These are phyloP conservation scores for Ennomos erosarius DNA, from an alignment of 2,888 invertebrate genomes.

Conservation along the genomic window DNA sequence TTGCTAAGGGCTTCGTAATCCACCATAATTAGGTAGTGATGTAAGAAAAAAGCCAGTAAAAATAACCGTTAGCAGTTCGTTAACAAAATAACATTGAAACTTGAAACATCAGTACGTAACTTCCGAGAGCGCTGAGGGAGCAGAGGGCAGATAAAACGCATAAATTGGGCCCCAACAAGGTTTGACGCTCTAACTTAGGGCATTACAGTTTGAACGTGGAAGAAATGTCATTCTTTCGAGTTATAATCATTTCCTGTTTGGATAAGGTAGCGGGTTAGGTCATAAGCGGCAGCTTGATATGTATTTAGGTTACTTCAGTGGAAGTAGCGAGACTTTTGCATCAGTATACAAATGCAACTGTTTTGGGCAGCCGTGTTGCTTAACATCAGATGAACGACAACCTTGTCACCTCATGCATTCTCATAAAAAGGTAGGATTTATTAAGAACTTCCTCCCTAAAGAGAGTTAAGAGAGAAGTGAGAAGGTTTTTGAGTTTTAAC, in stretches of 20 bases:
- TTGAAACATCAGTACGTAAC: conserved; percentile 11
- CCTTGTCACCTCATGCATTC: too few species aligned
- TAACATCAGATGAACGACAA: too few species aligned
- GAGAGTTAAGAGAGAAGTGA: too few species aligned
- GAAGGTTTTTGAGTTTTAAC: too few species aligned
- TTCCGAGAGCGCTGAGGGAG: conserved; percentile 27
- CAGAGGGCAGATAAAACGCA: conserved; percentile 59
- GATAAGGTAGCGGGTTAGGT: conserved; percentile 16
- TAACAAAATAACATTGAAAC: conserved; percentile 23
- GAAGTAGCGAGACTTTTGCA: too few species aligned
- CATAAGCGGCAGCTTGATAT: conserved; percentile 15
- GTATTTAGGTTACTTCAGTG: too few species aligned
- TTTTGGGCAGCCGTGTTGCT: too few species aligned
- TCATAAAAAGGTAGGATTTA: too few species aligned
- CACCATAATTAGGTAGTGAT: not conserved
- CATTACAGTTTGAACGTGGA: conserved; percentile 55
- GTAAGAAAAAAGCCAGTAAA: conserved; percentile 1
- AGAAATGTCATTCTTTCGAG: conserved; percentile 53
- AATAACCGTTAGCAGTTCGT: conserved; percentile 38
- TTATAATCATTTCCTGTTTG: conserved; percentile 55
- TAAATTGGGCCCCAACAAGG: conserved; percentile 60
- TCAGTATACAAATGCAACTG: too few species aligned
- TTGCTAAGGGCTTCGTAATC: not conserved
- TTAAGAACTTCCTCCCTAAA: too few species aligned
- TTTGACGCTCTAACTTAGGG: conserved; percentile 61